Conservation (phyloP, 1,140 invertebrate species). For the Pseudomyrmex dendroicus region DNA sequence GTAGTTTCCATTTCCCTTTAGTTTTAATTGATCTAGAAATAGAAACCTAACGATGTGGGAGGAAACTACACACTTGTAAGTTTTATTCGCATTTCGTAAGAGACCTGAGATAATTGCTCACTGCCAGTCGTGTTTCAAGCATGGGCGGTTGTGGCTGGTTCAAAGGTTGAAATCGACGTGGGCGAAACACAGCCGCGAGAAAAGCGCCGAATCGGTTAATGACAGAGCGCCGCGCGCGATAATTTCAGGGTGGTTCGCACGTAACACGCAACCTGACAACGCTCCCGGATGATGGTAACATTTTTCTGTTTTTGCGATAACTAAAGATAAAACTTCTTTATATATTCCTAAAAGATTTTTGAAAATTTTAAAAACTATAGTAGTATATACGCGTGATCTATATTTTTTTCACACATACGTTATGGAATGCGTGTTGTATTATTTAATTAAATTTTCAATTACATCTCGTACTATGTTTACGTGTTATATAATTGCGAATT, state of each 20-base stretch:
- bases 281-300: slow-evolving; percentile 40
- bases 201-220: slow-evolving; percentile 53
- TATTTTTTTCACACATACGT: no score
- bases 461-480: not conserved
- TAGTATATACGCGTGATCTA: no score
- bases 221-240: slow-evolving; percentile 49
- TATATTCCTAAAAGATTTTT: not conserved
- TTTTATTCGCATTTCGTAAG: slow-evolving; percentile 19
- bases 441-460: not conserved
- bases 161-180: slow-evolving; percentile 38
- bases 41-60: not conserved
- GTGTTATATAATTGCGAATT: not conserved
- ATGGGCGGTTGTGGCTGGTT: slow-evolving; percentile 43
- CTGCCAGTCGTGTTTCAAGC: slow-evolving; percentile 23
- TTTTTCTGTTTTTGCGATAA: slow-evolving; percentile 31
- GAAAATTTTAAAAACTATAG: no score
- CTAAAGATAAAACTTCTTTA: not conserved
- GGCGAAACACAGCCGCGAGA: slow-evolving; percentile 22
- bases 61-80: not conserved
- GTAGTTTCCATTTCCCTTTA: not conserved
- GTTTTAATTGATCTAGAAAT: not conserved
- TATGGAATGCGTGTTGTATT: no score
- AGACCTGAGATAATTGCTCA: slow-evolving; percentile 35
- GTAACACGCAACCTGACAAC: slow-evolving; percentile 51
- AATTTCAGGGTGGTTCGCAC: slow-evolving; percentile 52